phyloP scores from a whole-genome alignment of 23 tunicate species.

The Oikopleura albicans region DNA sequence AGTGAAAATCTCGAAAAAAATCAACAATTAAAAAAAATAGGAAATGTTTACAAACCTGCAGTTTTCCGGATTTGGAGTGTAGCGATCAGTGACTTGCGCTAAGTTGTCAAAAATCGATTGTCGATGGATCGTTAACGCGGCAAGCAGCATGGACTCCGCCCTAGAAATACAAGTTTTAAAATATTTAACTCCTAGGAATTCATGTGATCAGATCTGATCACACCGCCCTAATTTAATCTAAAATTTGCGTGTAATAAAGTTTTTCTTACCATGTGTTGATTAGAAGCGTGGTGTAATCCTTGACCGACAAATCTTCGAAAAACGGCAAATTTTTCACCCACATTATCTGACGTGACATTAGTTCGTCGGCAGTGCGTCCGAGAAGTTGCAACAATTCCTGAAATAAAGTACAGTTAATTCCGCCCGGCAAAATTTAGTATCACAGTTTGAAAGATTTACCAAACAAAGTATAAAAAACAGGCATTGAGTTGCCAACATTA shows the following conservation, averaged over 20 bases:
- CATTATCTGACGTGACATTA: constrained; percentile 56
- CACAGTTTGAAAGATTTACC: too few relatives aligned
- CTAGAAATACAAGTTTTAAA: neutral
- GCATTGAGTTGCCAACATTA: too few relatives aligned
- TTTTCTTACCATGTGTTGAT: constrained; percentile 63
- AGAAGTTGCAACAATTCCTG: constrained; percentile 25
- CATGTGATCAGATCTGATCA: too few relatives aligned
- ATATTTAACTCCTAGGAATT: too few relatives aligned
- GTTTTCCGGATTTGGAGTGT: constrained; percentile 41
- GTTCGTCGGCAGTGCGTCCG: constrained; percentile 68
- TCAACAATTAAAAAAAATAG: too few relatives aligned
- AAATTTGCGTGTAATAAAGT: too few relatives aligned
- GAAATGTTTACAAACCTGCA: too few relatives aligned
- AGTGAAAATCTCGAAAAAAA: too few relatives aligned
- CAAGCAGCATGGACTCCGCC: constrained; percentile 57
- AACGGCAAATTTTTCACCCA: constrained; percentile 85
- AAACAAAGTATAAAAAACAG: too few relatives aligned
- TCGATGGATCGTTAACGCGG: constrained; percentile 64
- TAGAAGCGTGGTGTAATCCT: constrained; percentile 74
- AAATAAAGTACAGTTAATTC: too few relatives aligned
- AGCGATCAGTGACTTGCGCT: constrained; percentile 41
- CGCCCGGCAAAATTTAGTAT: too few relatives aligned
- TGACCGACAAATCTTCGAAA: constrained; percentile 41
- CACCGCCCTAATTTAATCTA: too few relatives aligned
- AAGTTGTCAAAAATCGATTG: constrained; percentile 54